A percentile compares a stretch with the other conserved stretches of the same genome.
These are phyloP conservation scores for Yponomeuta plumbellus DNA, from an alignment of 2,888 invertebrate species.

Conservation along the genomic window DNA sequence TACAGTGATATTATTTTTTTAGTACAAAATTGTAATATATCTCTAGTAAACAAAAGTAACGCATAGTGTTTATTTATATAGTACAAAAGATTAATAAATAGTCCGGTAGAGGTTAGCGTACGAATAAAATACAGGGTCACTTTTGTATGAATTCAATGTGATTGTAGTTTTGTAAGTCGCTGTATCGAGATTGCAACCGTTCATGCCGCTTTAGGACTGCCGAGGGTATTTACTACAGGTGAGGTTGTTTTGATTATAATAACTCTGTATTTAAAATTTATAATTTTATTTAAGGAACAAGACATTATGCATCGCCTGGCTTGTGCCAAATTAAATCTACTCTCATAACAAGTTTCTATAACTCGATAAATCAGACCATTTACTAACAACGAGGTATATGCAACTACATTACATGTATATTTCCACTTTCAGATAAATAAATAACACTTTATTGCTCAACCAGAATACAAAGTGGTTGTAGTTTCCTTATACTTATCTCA, in stretches of 20 bases:
- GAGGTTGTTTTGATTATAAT: constrained; percentile 30
- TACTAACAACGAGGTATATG: background rate
- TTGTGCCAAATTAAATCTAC: too few species aligned
- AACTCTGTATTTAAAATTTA: background rate
- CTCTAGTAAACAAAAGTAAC: constrained; percentile 46
- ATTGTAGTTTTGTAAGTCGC: constrained; percentile 74
- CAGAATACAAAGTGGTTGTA: too few species aligned
- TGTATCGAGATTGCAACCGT: constrained; percentile 58
- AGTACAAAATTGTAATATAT: constrained; percentile 71
- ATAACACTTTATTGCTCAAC: too few species aligned
- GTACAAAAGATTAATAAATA: constrained; percentile 69
- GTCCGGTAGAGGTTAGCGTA: constrained; percentile 35
- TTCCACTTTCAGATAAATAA: too few species aligned
- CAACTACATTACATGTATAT: background rate
- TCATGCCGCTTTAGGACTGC: constrained; percentile 63
- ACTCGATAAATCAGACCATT: background rate
- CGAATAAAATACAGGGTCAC: constrained; percentile 73
- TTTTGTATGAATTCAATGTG: constrained; percentile 77
- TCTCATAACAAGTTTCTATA: too few species aligned
- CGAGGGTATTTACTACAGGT: constrained; percentile 44
- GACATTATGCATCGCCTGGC: background rate
- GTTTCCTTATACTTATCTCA: too few species aligned
- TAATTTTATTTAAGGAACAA: background rate
- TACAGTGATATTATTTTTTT: constrained; percentile 28
- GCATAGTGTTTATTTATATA: constrained; percentile 64